Percentiles rank a stretch among this genome's conserved stretches.
These are phyloP conservation scores for Ataeniobius toweri DNA, from an alignment of 2,797 vertebrate species.

Conservation along the genomic window DNA sequence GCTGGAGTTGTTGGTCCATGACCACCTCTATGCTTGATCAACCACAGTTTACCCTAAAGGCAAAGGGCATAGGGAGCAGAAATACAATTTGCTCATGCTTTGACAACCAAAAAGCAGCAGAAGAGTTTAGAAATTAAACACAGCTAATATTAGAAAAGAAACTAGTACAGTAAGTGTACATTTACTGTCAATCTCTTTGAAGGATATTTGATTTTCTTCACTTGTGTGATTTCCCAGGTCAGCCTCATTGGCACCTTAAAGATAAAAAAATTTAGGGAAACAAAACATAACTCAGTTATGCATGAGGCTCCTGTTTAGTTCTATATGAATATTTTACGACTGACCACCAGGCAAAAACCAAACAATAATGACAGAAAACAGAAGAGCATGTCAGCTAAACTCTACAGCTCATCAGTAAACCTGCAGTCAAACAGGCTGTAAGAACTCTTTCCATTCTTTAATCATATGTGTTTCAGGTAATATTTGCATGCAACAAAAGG, in stretches of 20 bases:
- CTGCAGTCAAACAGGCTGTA: constrained; percentile 39
- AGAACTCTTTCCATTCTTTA: constrained; percentile 41
- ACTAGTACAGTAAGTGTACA: neutral
- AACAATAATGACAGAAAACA: constrained; percentile 40
- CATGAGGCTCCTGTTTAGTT: neutral
- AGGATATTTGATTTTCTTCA: neutral
- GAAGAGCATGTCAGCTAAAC: constrained; percentile 50
- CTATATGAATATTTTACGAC: neutral
- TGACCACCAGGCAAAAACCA: constrained; percentile 14
- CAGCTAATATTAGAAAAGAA: neutral
- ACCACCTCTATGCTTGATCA: constrained; percentile 65
- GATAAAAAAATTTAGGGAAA: neutral
- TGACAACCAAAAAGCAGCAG: constrained; percentile 1
- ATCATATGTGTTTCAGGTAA: constrained; percentile 62
- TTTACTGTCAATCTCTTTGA: neutral
- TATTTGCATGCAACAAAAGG: constrained; percentile 43
- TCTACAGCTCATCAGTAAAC: constrained; percentile 31
- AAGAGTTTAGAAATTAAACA: neutral
- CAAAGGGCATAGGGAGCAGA: constrained; percentile 25
- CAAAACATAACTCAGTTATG: neutral
- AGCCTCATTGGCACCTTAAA: neutral
- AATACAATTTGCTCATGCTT: constrained; percentile 13
- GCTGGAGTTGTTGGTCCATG: constrained; percentile 68
- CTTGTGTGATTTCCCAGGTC: neutral
- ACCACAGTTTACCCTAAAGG: constrained; percentile 48